Conservation (phyloP, 92 coral and sea anemone genomes). For the Siderastrea siderea region DNA sequence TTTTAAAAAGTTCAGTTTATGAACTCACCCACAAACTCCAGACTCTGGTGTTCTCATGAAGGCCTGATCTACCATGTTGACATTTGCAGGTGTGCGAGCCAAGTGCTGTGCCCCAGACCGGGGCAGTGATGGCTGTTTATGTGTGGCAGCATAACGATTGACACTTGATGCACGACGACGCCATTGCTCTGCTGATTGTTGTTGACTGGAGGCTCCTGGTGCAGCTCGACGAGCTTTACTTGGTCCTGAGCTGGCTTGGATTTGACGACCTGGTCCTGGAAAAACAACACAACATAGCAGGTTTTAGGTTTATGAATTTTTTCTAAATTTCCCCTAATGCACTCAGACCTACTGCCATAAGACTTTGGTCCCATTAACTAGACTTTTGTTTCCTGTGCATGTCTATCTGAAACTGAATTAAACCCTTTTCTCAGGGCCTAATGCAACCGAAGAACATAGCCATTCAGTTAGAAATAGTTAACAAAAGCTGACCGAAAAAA, state of each 20-base stretch:
- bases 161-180: slow-evolving; percentile 83
- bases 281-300: too few relatives aligned
- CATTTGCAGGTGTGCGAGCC: slow-evolving; percentile 83
- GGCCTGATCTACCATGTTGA: slow-evolving; percentile 76
- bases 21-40: slow-evolving; percentile 98
- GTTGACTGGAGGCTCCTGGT: slow-evolving; percentile 74
- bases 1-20: not conserved
- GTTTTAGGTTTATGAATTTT: too few relatives aligned
- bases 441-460: too few relatives aligned
- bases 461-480: too few relatives aligned
- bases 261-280: slow-evolving; percentile 91
- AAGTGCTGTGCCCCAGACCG: slow-evolving; percentile 93
- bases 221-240: slow-evolving; percentile 85
- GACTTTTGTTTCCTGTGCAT: too few relatives aligned
- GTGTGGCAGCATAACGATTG: slow-evolving; percentile 74
- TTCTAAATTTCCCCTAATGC: too few relatives aligned
- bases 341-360: too few relatives aligned
- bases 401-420: too few relatives aligned
- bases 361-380: too few relatives aligned
- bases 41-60: slow-evolving; percentile 99
- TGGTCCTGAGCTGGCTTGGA: slow-evolving; percentile 53
- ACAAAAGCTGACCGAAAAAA: too few relatives aligned
- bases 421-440: too few relatives aligned
- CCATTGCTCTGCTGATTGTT: slow-evolving; percentile 52
- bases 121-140: slow-evolving; percentile 88